Conservation (phyloP, 2,113 vertebrate species). For the Xenopus laevis region DNA sequence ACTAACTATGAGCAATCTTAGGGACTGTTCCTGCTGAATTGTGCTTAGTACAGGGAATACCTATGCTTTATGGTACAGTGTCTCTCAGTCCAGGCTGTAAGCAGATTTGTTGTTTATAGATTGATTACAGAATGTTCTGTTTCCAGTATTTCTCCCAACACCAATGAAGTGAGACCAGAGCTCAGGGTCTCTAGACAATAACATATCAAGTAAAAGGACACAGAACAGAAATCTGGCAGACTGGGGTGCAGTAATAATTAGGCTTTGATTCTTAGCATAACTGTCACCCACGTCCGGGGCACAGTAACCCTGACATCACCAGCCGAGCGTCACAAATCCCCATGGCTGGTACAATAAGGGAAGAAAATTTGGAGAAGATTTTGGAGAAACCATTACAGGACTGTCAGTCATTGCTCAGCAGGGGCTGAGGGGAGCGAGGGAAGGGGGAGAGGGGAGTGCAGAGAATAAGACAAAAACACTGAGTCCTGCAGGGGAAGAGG, state of each 20-base stretch:
- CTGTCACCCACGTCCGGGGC: background rate
- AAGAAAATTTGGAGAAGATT: background rate
- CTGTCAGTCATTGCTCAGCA: slow-evolving; percentile 37
- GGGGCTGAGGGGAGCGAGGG: slow-evolving; percentile 12
- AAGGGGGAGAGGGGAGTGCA: slow-evolving; percentile 3
- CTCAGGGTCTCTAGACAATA: too few relatives aligned
- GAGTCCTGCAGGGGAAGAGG: background rate
- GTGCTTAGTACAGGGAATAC: too few relatives aligned
- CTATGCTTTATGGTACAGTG: too few relatives aligned
- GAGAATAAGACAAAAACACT: slow-evolving; percentile 23
- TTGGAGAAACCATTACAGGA: slow-evolving; percentile 9
- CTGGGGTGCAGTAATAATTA: background rate
- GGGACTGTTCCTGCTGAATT: too few relatives aligned
- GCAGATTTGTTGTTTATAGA: too few relatives aligned
- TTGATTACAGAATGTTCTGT: too few relatives aligned
- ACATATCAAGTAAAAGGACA: too few relatives aligned
- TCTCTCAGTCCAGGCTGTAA: too few relatives aligned
- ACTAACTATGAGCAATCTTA: too few relatives aligned
- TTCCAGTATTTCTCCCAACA: too few relatives aligned
- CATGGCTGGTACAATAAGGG: slow-evolving; percentile 6
- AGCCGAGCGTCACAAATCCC: slow-evolving; percentile 24
- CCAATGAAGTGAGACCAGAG: too few relatives aligned
- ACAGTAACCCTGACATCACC: slow-evolving; percentile 23
- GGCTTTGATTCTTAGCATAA: background rate
- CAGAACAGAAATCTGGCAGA: too few relatives aligned